These are phyloP conservation scores for Gymnopithys bicolor DNA, from an alignment of 2,797 vertebrate species.

Conservation along the genomic window DNA sequence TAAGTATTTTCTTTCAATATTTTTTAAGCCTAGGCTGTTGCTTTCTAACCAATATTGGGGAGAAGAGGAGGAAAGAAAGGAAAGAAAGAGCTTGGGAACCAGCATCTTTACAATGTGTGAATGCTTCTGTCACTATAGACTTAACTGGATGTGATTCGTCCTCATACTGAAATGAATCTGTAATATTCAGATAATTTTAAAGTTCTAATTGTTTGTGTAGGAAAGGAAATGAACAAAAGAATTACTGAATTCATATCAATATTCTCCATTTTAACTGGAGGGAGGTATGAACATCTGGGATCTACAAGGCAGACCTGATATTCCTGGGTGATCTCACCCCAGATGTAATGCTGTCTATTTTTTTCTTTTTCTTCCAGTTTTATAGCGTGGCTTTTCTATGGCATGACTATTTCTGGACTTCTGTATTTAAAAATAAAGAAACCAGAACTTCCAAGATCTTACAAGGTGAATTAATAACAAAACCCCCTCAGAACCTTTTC, in stretches of 20 bases:
- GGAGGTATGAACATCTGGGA: neutral
- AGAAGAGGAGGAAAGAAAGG: neutral
- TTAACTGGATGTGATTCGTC: neutral
- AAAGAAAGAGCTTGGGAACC: neutral
- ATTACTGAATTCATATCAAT: neutral
- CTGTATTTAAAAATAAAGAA: constrained; percentile 89
- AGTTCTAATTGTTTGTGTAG: neutral
- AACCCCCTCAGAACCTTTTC: neutral
- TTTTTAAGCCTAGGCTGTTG: neutral
- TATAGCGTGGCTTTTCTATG: constrained; percentile 88
- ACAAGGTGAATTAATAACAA: constrained; percentile 78
- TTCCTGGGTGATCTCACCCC: neutral
- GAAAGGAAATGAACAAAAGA: neutral
- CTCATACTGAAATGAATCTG: neutral
- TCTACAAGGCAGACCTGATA: neutral
- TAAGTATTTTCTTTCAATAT: neutral
- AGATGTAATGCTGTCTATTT: neutral
- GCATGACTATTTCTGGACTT: constrained; percentile 84
- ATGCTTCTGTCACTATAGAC: neutral
- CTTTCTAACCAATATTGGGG: neutral
- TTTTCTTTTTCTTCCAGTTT: constrained; percentile 76
- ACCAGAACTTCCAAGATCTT: constrained; percentile 82
- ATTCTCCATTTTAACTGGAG: neutral
- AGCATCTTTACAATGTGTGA: neutral
- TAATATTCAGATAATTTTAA: neutral